phyloP scores from a whole-genome alignment of 2,797 vertebrate genomes.

The Micropoecilia bifurca region DNA sequence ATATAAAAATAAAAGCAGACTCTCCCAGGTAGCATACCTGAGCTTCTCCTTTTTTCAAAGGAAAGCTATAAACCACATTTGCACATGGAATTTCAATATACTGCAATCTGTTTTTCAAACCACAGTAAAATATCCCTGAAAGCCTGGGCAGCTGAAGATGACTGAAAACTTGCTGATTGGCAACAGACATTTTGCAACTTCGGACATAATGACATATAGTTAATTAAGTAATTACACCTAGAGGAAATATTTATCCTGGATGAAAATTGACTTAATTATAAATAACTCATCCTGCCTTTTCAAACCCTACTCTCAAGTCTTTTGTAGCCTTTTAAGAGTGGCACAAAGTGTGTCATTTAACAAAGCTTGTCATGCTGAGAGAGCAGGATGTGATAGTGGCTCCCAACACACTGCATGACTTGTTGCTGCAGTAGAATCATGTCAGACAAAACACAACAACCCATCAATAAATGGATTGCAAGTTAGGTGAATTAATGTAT shows the following conservation, averaged over 20 bases:
- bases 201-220: background rate
- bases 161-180: slow-evolving; percentile 51
- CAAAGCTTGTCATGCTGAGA: background rate
- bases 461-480: background rate
- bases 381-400: background rate
- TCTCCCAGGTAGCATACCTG: background rate
- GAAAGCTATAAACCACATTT: background rate
- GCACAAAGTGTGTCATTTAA: background rate
- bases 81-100: slow-evolving; percentile 28
- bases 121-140: slow-evolving; percentile 16
- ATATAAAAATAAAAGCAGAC: background rate
- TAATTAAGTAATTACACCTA: background rate
- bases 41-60: background rate
- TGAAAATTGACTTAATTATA: background rate
- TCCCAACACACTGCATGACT: background rate
- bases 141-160: background rate
- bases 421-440: background rate
- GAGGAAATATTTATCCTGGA: background rate
- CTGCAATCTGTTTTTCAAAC: slow-evolving; percentile 39
- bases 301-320: background rate
- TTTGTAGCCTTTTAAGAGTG: background rate
- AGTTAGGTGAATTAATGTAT: background rate
- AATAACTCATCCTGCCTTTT: background rate
- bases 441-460: background rate
- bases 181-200: slow-evolving; percentile 16